These are phyloP conservation scores for Trichogramma dendrolimi DNA, from an alignment of 2,888 invertebrate species.

Conservation along the genomic window DNA sequence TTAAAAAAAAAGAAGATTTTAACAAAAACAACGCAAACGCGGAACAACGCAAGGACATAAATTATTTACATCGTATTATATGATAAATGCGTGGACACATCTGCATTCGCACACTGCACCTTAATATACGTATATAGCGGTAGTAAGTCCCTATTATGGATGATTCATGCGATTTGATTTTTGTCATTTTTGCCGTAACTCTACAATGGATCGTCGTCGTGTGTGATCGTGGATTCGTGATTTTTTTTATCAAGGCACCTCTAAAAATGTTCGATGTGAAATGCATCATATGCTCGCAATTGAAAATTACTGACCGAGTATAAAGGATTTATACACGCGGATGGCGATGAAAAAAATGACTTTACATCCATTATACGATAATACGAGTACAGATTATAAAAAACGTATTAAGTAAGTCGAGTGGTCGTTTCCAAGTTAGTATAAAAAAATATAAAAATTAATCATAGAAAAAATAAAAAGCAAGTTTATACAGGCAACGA, in stretches of 20 bases:
- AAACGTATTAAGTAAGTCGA: conserved; percentile 1
- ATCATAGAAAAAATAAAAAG: conserved; percentile 5
- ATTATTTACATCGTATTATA: no score
- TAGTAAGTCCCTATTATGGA: conserved; percentile 10
- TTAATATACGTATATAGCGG: conserved; percentile 1
- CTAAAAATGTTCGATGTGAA: conserved; percentile 26
- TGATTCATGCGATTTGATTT: conserved; percentile 16
- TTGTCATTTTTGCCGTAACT: conserved; percentile 8
- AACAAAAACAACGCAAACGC: no score
- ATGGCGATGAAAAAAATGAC: conserved; percentile 6
- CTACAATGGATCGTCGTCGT: conserved; percentile 13
- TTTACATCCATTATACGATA: background rate
- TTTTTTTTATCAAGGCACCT: conserved; percentile 28
- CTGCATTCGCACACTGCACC: conserved; percentile 7
- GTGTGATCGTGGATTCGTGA: background rate
- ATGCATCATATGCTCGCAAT: conserved; percentile 20
- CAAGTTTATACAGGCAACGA: no score
- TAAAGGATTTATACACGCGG: no score
- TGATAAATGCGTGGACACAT: background rate
- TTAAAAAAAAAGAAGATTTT: conserved; percentile 12
- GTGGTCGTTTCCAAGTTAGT: background rate
- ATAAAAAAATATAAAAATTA: conserved; percentile 4
- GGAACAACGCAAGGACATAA: no score
- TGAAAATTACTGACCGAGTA: no score
- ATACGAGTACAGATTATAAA: conserved; percentile 7